These are phyloP conservation scores for Neomonachus schauinslandi DNA, from an alignment of 2,113 vertebrate genomes.

Conservation along the genomic window DNA sequence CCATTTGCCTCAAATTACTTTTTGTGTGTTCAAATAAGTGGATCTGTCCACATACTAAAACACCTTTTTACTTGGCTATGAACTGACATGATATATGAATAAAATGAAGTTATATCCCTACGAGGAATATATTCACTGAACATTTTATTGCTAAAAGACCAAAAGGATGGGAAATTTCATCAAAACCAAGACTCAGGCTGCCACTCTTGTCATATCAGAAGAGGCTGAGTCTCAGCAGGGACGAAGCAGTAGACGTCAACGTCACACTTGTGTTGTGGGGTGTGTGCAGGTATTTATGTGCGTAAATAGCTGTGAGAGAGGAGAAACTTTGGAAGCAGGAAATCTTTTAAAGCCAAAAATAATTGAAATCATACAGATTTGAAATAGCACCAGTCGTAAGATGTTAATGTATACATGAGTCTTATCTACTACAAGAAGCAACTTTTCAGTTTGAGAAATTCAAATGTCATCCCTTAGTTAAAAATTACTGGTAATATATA, in stretches of 20 bases:
- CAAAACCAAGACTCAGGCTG: no score
- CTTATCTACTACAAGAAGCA: neutral
- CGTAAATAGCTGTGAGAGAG: fast-evolving
- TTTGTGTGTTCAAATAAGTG: neutral
- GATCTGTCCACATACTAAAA: neutral
- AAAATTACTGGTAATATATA: neutral
- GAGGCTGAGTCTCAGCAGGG: neutral
- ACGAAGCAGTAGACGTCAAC: no score
- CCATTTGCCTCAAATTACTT: neutral
- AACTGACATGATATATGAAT: neutral
- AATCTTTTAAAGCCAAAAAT: neutral
- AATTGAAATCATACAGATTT: neutral
- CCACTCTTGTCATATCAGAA: fast-evolving
- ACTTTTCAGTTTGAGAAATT: neutral
- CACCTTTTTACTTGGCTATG: neutral
- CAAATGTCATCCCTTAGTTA: neutral
- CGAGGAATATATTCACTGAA: no score
- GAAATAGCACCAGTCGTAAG: fast-evolving
- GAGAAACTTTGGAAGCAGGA: neutral
- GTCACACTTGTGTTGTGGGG: fast-evolving
- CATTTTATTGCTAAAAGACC: neutral
- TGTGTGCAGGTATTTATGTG: fast-evolving
- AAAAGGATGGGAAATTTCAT: neutral
- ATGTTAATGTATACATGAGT: fast-evolving
- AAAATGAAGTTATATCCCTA: neutral